A percentile compares a stretch with the other conserved stretches of the same genome.
phyloP scores from a whole-genome alignment of 2,888 invertebrate genomes.

The Eristalis tenax region DNA sequence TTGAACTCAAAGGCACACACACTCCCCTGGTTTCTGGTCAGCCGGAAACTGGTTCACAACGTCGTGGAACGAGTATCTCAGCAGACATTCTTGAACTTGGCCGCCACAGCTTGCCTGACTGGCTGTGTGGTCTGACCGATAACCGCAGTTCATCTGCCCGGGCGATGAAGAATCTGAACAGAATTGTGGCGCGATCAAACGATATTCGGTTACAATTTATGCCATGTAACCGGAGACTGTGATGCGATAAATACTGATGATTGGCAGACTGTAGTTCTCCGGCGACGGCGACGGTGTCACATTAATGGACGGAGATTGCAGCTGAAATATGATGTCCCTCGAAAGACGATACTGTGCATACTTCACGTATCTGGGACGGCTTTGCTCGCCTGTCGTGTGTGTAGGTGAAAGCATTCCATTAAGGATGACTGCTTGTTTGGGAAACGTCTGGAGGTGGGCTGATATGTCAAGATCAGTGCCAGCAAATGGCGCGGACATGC shows the following conservation, averaged over 20 bases:
- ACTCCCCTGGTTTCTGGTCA: neutral
- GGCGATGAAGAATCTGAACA: constrained; percentile 32
- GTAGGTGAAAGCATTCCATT: neutral
- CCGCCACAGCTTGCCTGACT: neutral
- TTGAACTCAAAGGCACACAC: constrained; percentile 27
- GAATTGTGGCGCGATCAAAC: constrained; percentile 17
- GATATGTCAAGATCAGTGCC: too few species aligned
- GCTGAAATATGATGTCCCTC: neutral
- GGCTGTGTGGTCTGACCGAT: constrained; percentile 42
- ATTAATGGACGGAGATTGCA: neutral
- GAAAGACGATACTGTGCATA: neutral
- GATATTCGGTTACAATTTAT: constrained; percentile 3
- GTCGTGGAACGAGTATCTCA: neutral
- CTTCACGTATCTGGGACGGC: neutral
- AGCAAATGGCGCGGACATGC: too few species aligned
- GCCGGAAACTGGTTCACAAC: constrained; percentile 21
- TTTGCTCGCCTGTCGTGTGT: neutral
- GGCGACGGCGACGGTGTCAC: neutral
- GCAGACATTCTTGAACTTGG: constrained; percentile 57
- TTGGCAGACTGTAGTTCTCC: neutral
- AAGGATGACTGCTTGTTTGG: neutral
- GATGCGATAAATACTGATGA: neutral
- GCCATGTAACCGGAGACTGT: neutral
- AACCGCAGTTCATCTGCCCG: constrained; percentile 35
- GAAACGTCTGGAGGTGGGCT: too few species aligned